A percentile compares a stretch with the other conserved stretches of the same genome.
These are phyloP conservation scores for Drosophila nigritarsus DNA, from an alignment of 2,888 invertebrate genomes.

Conservation along the genomic window DNA sequence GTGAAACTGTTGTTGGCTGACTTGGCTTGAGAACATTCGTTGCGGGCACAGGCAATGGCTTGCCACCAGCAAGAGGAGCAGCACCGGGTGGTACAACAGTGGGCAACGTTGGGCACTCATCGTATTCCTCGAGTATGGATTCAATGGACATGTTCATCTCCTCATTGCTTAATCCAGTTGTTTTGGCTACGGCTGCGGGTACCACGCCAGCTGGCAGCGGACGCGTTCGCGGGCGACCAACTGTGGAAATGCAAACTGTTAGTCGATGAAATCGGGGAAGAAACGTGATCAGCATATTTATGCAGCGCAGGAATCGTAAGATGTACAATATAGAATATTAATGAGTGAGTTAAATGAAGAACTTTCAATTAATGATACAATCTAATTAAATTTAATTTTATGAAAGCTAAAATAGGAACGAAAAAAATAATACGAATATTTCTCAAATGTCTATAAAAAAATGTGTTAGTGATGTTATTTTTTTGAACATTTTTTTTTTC, in stretches of 20 bases:
- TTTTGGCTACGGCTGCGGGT: slow-evolving; percentile 20
- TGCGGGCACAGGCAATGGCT: slow-evolving; percentile 7
- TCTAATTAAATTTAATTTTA: neutral
- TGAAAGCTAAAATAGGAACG: too few species aligned
- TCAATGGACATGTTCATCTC: slow-evolving; percentile 85
- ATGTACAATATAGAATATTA: slow-evolving; percentile 11
- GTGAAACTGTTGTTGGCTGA: slow-evolving; percentile 48
- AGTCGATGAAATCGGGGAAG: slow-evolving; percentile 49
- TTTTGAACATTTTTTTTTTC: too few species aligned
- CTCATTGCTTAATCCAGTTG: slow-evolving; percentile 63
- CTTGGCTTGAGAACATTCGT: slow-evolving; percentile 29
- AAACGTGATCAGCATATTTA: slow-evolving; percentile 30
- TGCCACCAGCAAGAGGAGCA: neutral
- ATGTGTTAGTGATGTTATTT: neutral
- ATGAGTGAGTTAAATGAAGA: slow-evolving; percentile 8
- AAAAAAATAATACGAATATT: too few species aligned
- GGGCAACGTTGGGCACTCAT: slow-evolving; percentile 46
- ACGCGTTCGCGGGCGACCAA: slow-evolving; percentile 86
- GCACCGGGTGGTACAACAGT: neutral
- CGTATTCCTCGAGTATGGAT: slow-evolving; percentile 83
- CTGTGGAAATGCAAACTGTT: slow-evolving; percentile 80
- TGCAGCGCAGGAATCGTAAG: slow-evolving; percentile 48
- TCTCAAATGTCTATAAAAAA: neutral
- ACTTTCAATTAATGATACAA: neutral
- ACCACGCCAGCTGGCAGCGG: slow-evolving; percentile 71